These are phyloP conservation scores for Propithecus perrieri DNA, from an alignment of 2,797 vertebrate genomes.

Conservation along the genomic window DNA sequence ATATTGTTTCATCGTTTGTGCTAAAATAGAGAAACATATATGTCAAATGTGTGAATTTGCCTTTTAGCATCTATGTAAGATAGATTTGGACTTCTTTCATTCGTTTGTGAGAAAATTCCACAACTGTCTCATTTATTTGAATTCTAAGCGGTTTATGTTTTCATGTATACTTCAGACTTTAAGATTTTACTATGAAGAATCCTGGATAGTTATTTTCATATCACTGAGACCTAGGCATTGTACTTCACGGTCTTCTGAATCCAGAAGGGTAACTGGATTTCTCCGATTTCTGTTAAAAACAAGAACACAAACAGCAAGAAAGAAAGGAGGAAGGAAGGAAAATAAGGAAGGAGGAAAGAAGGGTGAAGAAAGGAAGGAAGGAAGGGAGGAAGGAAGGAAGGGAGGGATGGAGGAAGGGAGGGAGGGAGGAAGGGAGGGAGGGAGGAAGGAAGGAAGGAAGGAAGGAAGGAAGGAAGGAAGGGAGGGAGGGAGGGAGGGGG, in stretches of 20 bases:
- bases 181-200: not conserved
- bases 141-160: not conserved
- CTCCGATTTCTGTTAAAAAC: not conserved
- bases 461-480: too few relatives aligned
- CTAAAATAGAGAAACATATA: not conserved
- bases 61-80: not conserved
- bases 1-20: not conserved
- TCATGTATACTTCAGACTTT: not conserved
- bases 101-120: not conserved
- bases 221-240: not conserved
- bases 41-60: not conserved
- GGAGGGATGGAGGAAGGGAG: not conserved
- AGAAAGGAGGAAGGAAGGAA: not conserved
- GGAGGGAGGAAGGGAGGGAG: not conserved
- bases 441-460: too few relatives aligned
- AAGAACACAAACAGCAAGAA: not conserved
- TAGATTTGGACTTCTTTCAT: not conserved
- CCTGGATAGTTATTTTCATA: rapidly evolving
- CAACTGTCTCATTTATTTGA: not conserved
- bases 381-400: too few relatives aligned
- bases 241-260: not conserved
- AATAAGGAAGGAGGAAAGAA: not conserved
- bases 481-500: too few relatives aligned
- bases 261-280: not conserved
- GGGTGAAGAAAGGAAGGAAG: not conserved